These are phyloP conservation scores for Pachycephus smyrnensis DNA, from an alignment of 2,888 invertebrate species.

Conservation along the genomic window DNA sequence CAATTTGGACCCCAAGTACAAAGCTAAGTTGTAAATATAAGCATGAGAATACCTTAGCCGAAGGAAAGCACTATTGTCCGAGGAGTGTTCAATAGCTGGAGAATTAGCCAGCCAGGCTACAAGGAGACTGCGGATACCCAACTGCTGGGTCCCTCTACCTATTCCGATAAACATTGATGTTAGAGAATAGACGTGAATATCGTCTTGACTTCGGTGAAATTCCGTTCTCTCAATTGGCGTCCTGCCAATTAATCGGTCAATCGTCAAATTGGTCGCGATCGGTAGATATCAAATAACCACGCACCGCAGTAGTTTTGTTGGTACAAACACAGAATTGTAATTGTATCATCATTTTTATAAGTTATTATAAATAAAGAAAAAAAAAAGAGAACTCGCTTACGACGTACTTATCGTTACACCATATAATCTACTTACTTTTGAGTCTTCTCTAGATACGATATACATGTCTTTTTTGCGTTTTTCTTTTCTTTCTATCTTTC, in stretches of 20 bases:
- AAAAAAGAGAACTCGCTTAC: slow-evolving; percentile 20
- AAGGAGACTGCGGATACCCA: background rate
- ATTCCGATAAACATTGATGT: background rate
- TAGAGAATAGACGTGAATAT: background rate
- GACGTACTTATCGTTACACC: background rate
- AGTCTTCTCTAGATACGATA: background rate
- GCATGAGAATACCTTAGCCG: background rate
- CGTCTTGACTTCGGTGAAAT: background rate
- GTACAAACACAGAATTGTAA: slow-evolving; percentile 57
- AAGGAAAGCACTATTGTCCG: background rate
- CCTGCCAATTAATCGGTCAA: background rate
- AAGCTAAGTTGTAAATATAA: slow-evolving; percentile 33
- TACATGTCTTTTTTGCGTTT: background rate
- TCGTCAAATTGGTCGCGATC: background rate
- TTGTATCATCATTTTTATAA: slow-evolving; percentile 58
- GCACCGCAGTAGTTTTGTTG: slow-evolving; percentile 26
- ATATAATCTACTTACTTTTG: background rate
- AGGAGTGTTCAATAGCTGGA: background rate
- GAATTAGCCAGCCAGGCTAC: background rate
- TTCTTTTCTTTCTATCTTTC: background rate
- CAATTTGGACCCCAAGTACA: slow-evolving; percentile 72
- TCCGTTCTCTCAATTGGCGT: background rate
- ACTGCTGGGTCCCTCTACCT: background rate
- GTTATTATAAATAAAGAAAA: slow-evolving; percentile 59
- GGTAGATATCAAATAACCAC: background rate